Base-by-base conservation (phyloP, 1,140 invertebrate genomes). In the Dryas iulia region DNA sequence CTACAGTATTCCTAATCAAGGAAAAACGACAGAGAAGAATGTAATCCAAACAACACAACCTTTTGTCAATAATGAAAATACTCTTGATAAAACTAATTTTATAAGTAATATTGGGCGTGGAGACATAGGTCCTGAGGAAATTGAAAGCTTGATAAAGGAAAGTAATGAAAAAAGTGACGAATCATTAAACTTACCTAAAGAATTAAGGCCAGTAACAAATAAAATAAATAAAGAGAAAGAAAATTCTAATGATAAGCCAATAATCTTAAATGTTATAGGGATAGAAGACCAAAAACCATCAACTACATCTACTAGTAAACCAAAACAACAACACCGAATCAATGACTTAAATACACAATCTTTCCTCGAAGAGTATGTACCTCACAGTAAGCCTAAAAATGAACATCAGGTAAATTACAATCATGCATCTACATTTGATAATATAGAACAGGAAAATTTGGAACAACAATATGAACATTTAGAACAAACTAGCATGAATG, bases 111-210 rank as follows among this genome's bases (percentile, higher is more conserved):
- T 71, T 61, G 78, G 73, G 0, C 78, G 78, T 47, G 81, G 81
- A 23, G 81, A 83, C 52, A 83, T 83, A 58, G 75, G 73, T 21
- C 61, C 78, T 56, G 80, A 82, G 61, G 78, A 82, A 30, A 30
- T 21, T 66, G 53, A 57, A 11, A 18, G 54, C 39, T 35, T 28
- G 35, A 60, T 63, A 6, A 14, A 61, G 39, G 56, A 57, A 52
- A 53, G 28, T 57, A 59, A 59, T 30, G 23, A 61, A 28, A 64
- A 35, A 60, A 64, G 59, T 23, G 59, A 14, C 25, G 33, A 18
- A 63, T 64, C 69, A 24, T 60, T 77, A 53, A 79, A 69, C 31
- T 59, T 74, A 23, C 68, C 31, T 3, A 54, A 53, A 10, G 24
- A 59, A 56, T 39, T 11, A 47, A 59, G 18, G n/a, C 26, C 7